phyloP scores from a whole-genome alignment of 2,113 vertebrate species.

The Monopterus albus region DNA sequence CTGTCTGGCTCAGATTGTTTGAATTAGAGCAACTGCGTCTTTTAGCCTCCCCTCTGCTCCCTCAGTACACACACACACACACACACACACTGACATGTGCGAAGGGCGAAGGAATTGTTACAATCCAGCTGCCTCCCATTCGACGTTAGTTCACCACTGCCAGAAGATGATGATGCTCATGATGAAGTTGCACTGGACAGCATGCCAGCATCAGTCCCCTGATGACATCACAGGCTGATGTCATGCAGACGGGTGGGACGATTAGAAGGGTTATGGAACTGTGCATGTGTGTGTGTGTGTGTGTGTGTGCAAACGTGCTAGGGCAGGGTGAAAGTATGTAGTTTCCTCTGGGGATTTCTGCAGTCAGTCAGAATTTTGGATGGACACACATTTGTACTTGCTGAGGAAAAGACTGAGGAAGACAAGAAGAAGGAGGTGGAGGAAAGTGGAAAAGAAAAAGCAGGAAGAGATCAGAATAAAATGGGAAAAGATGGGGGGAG shows the following conservation, averaged over 20 bases:
- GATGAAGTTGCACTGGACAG: conserved; percentile 77
- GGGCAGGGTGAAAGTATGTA: conserved; percentile 75
- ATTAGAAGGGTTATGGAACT: conserved; percentile 61
- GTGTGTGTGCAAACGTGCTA: conserved; percentile 48
- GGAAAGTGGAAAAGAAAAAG: not conserved
- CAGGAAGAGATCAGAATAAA: too few species aligned
- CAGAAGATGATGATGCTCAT: conserved; percentile 77
- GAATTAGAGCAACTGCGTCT: conserved; percentile 71
- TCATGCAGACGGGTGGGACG: conserved; percentile 81
- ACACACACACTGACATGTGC: conserved; percentile 36
- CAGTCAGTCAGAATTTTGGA: conserved; percentile 69
- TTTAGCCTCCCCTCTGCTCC: conserved; percentile 56
- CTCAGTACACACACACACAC: conserved; percentile 22
- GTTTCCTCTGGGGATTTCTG: conserved; percentile 65
- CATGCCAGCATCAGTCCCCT: conserved; percentile 78
- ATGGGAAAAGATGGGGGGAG: too few species aligned
- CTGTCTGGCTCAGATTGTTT: conserved; percentile 69
- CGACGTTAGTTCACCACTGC: conserved; percentile 59
- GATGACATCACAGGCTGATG: conserved; percentile 85
- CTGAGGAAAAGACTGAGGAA: conserved; percentile 55
- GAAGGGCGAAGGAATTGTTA: conserved; percentile 62
- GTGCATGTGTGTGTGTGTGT: conserved; percentile 33
- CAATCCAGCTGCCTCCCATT: conserved; percentile 77
- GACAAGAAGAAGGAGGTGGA: conserved; percentile 17
- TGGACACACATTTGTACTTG: conserved; percentile 53